Base-by-base conservation (phyloP, 2,888 invertebrate genomes). In the Lepidonotus clava region DNA sequence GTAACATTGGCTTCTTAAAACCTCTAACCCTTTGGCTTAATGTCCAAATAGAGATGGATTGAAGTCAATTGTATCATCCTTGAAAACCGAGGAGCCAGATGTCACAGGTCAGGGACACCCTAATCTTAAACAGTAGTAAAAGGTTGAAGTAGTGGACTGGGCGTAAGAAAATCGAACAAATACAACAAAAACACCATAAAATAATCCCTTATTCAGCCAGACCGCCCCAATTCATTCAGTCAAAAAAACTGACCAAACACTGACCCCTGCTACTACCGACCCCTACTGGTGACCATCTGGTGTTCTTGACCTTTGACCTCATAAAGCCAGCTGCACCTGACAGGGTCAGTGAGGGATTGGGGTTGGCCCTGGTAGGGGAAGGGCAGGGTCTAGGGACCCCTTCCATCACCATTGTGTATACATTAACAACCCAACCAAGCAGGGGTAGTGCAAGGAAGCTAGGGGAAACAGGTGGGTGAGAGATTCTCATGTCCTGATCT, bases 331-430 rank as follows among this genome's bases (percentile, higher is more conserved):
- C 36, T 71, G 71, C 36, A 1, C 36, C 1, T 71, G 71, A n/a
- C 71, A 71, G 71, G 71, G 18, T 14, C 36, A 5, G 5, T 71
- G 71, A 71, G 36, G 71, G 38, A 71, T 71, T n/a, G 71, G 71
- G 21, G 36, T 34, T 34, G 21, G 71, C 36, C 18, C 36, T 38
- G 14, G 38, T 5, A n/a, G 36, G 71, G 38, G 21, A 18, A 38
- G 5, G 36, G 11, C 1, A 21, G 36, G 71, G 71, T 18, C 18
- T 38, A n/a, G 36, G 36, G 21, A 6, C 1, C 14, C 71, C 11
- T n/a, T 71, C 71, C 71, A 71, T 71, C 71, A 71, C 71, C 71
- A 71, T 71, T 36, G 71, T 71, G 34, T 36, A 71, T 71, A 71
- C 71, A 71, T 71, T 71, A 71, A 71, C 71, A 71, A n/a, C 38